Percentiles rank a stretch among this genome's conserved stretches.
Conservation (phyloP, 2,797 vertebrate genomes). For the Iguana delicatissima region DNA sequence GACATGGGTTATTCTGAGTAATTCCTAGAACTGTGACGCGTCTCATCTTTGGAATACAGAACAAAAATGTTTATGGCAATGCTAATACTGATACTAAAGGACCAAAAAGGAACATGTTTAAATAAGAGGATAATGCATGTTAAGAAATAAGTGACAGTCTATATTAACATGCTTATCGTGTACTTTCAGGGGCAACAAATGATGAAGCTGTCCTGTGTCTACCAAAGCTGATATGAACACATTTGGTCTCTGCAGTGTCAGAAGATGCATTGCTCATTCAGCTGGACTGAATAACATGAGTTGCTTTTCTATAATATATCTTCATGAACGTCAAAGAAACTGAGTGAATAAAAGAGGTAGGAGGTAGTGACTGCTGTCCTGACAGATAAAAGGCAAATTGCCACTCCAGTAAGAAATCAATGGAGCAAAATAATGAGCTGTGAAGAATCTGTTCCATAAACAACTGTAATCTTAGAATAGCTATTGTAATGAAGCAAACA, state of each 20-base stretch:
- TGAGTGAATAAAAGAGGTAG: neutral
- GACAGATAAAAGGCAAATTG: constrained; percentile 12
- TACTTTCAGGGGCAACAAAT: neutral
- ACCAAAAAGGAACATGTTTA: neutral
- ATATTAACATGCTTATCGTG: neutral
- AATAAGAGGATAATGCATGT: neutral
- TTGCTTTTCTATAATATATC: constrained; percentile 11
- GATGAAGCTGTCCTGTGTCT: neutral
- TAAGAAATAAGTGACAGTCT: neutral
- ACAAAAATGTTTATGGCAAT: neutral
- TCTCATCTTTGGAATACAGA: neutral
- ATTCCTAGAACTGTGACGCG: neutral
- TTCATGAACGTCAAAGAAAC: neutral
- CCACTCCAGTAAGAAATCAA: constrained; percentile 9
- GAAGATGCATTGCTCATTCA: constrained; percentile 1
- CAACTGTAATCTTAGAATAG: constrained; percentile 16
- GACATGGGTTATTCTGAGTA: neutral
- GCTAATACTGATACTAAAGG: neutral
- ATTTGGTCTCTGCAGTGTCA: neutral
- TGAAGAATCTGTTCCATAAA: constrained; percentile 23
- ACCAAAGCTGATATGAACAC: neutral
- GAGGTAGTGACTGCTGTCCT: neutral
- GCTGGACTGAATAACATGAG: neutral
- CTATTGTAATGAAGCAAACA: constrained; percentile 20
- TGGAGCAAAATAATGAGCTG: neutral